Evolutionary conservation across 1,140 invertebrate species (phyloP), one percentile per base, ranked within the genome.

Genomic region (Papilio dardanus): DNA sequence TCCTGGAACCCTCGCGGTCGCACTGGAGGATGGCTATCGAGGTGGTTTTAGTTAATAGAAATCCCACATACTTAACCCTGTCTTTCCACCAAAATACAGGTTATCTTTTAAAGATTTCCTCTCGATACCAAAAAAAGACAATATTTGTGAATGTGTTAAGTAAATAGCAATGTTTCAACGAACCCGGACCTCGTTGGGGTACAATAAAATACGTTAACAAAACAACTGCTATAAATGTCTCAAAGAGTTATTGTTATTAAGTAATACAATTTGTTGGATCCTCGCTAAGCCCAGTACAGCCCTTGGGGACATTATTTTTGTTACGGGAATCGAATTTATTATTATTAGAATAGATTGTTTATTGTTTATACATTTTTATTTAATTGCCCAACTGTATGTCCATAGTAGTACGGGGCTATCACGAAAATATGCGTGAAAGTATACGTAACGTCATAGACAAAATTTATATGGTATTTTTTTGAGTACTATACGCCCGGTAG

Each of bases 121-220:
- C n/a, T n/a, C n/a, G n/a, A n/a, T 42, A 46, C 16, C 42, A n/a
- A 46, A 46, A 42, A 58, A 2, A 10, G 54, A 58, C 3, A 58
- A 28, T 24, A 24, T 24, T 24, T 4, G 6, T 58, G 19, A 58
- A 58, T 62, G 54, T 16, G 8, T 62, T 5, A 62, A 28, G 24
- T 62, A 62, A 62, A 28, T 28, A 5, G 54, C 30, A 62, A 30
- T 62, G 24, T 28, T 5, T 14, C 19, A 54, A 2, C 54, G 0
- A 30, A 28, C 54, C 10, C 21, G 0, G 21, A 24, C 21, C 24
- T 62, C 30, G 54, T 62, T 62, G 30, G 54, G 10, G 54, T 62
- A 62, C 24, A 62, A n/a, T 62, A 62, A 62, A 62, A 62, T 62
- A 62, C 54, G 54, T 62, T 62, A 62, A 62, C 54, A 62, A 62